Percentiles rank a stretch among this genome's conserved stretches.
These are phyloP conservation scores for Campoplex nolae DNA, from an alignment of 2,888 invertebrate species.

Conservation along the genomic window DNA sequence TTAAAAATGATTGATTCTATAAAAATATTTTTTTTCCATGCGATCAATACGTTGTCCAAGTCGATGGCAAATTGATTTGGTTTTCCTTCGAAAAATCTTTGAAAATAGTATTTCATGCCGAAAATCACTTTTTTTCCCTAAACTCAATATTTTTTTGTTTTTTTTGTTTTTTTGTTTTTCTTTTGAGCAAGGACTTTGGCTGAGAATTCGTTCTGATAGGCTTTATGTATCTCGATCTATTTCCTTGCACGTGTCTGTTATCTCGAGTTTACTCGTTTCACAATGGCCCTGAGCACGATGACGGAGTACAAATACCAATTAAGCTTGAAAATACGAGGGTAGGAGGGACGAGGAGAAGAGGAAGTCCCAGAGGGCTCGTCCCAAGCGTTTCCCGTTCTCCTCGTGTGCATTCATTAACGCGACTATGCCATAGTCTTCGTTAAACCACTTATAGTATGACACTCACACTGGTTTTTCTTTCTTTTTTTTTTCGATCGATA, in stretches of 20 bases:
- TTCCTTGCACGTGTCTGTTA: slow-evolving; percentile 34
- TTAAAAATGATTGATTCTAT: no score
- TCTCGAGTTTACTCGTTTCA: slow-evolving; percentile 35
- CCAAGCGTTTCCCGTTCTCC: slow-evolving; percentile 46
- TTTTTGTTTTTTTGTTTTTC: not conserved
- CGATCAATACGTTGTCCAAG: no score
- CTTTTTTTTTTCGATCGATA: not conserved
- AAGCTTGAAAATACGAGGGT: slow-evolving; percentile 61
- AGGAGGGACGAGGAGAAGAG: slow-evolving; percentile 2
- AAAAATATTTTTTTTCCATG: no score
- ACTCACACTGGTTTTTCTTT: not conserved
- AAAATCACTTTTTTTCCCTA: not conserved
- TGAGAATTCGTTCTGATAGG: not conserved
- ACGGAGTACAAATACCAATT: slow-evolving; percentile 67
- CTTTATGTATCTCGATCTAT: not conserved
- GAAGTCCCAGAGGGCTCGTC: slow-evolving; percentile 39
- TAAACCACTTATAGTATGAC: slow-evolving; percentile 58
- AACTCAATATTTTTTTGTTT: not conserved
- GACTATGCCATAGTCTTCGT: slow-evolving; percentile 57
- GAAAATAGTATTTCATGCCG: not conserved
- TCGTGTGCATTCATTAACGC: slow-evolving; percentile 61
- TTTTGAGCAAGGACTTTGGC: not conserved
- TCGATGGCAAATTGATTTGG: not conserved
- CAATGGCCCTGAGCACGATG: slow-evolving; percentile 49
- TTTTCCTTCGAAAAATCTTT: not conserved